Evolutionary conservation across 2,888 invertebrate genomes (phyloP), one percentile per base, ranked within the genome.

Genomic region (Dendrolimus houi): DNA sequence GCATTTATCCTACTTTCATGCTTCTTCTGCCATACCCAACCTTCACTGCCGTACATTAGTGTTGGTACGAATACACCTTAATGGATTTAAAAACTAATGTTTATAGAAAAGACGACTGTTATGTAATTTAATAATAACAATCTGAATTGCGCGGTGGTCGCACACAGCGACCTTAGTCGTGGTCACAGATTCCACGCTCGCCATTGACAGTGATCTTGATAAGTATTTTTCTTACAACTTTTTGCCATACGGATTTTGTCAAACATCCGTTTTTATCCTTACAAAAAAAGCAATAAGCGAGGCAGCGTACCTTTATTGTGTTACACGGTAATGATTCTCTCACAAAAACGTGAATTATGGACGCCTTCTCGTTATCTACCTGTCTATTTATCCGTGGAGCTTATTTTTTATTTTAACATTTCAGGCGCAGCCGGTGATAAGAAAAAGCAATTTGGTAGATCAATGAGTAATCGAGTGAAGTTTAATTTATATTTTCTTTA

Each of bases 151-250:
- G 52, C 14, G 54, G 9, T 47, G 47, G 47, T 47, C 47, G 47
- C 47, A 47, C 47, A 47, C 47, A 54, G 52, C 64, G 66, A 70
- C 76, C 75, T 79, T 70, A 65, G 64, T 68, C 65, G 68, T 72
- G 73, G 77, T 71, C 74, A 74, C 74, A 72, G 73, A 74, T 71
- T 74, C 72, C 64, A 70, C 73, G 67, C 69, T 63, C 67, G 71
- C 68, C 81, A 81, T 81, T 87, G 86, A 73, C 83, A 85, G 71
- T 86, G 88, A 85, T 87, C 88, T 88, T 88, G 87, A 77, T 78
- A 71, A 9, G 47, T 47, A 74, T 79, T 83, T 83, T 82, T 77
- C 67, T 57, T 57, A 64, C 56, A 61, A 63, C 56, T 74, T 78
- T 76, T 79, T 79, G 70, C 66, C 60, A 61, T 58, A 59, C 62